Base-by-base conservation (phyloP, 2,113 vertebrate genomes). In the Prietella phreatophila region DNA sequence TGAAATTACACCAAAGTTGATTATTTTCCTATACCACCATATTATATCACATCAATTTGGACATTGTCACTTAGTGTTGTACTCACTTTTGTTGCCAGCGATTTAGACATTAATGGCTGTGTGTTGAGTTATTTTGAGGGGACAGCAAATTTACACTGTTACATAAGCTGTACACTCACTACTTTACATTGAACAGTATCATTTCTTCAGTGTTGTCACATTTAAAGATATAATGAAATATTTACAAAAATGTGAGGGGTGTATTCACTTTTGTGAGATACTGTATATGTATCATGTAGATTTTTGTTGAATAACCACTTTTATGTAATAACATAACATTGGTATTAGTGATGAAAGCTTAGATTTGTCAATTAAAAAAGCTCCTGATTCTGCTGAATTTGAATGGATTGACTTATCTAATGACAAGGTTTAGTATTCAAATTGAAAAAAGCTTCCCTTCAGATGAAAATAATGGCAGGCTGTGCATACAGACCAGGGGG, bases 401-500 rank as follows among this genome's bases (percentile, higher is more conserved):
- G 30, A 63, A 67, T 27, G 55, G 85, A 67, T 67, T 47, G 76
- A 86, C 60, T 67, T 81, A 53, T 86, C 19, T 76, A 69, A 20
- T 56, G 30, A 55, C 79, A 86, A 36, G 76, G 55, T 36, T 78
- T 20, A 55, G 78, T 86, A 81, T 67, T 76, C 42, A 86, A 79
- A 86, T 55, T 14, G n/a, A 13, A 73, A 73, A 76, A 76, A 76
- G 22, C 39, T 55, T 39, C 14, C 61, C 82, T 80, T 39, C 36
- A 25, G 75, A 80, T 76, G 75, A 50, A 33, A 42, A 73, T 84
- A 88, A 83, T 80, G 55, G 20, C 85, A 88, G 84, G 19, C 58
- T 73, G 11, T 83, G 60, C 39, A 39, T 53, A 85, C 47, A 67
- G 69, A 56, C 25, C n/a, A 58, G 61, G 19, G 19, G 36, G 39